Base-by-base conservation (phyloP, 2,797 vertebrate genomes). In the Mus spretus region DNA sequence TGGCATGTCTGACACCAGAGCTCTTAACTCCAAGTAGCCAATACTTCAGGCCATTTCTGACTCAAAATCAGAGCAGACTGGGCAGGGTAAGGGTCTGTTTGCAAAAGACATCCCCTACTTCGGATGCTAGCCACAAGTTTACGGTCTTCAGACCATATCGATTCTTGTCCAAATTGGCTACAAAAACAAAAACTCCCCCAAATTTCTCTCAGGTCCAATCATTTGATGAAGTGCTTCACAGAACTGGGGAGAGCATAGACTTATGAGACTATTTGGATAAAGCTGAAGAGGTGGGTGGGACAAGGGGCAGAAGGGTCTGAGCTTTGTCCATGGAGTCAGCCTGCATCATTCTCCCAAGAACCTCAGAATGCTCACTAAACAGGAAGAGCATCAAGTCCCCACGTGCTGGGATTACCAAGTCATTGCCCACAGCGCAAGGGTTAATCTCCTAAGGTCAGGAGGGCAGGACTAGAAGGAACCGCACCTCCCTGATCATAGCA, bases 321-420 rank as follows among this genome's bases (percentile, higher is more conserved):
- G n/a, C 65, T 26, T n/a, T 74, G 53, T 31, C 74, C 37, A 11
- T 8, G 12, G 50, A 44, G 22, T 53, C 10, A 4, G 28, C 44
- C 5, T 59, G 4, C 0, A 24, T 47, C 57, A 28, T 9, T 4
- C 26, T 86, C 74, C 79, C 9, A 0, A 5, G 5, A 3, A 0
- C 0, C 26, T 31, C 0, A 1, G 1, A 17, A 6, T 47, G 55
- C 50, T 55, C 83, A 22, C 31, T 1, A 6, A 13, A 11, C 20
- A 28, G 3, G 26, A 55, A 14, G 12, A 44, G 50, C 63, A 26
- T 26, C 47, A 57, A 59, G 89, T 89, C 80, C 80, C 15, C 50
- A 50, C 0, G 24, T 67, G 57, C 61, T 37, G 31, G 82, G 44
- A 85, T 40, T 15, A 77, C 37, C 7, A 61, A 89, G 77, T 89